Evolutionary conservation across 2,888 invertebrate species (phyloP).

Genomic region (Lochmaea capreae): DNA sequence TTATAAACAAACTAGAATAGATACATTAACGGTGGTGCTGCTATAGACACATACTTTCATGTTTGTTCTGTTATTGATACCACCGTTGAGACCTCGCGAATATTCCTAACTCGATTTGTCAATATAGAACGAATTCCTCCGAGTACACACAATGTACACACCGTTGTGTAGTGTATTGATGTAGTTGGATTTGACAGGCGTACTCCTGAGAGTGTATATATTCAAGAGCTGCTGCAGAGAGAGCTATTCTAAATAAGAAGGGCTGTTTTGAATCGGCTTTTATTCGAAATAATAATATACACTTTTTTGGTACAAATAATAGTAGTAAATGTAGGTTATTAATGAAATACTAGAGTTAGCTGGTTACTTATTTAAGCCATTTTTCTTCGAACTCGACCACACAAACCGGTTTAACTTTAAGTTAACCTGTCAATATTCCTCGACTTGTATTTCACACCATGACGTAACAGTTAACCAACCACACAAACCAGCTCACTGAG

Average conservation of each 20-base stretch:
- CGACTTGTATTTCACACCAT: too few relatives aligned
- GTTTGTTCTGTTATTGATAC: slow-evolving; percentile 25
- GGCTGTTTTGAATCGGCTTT: too few relatives aligned
- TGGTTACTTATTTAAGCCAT: too few relatives aligned
- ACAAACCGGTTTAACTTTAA: too few relatives aligned
- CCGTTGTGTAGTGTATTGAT: slow-evolving; percentile 26
- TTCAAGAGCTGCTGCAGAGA: slow-evolving; percentile 8
- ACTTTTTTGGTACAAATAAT: too few relatives aligned
- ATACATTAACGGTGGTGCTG: neutral
- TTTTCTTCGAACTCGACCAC: too few relatives aligned
- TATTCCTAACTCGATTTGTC: slow-evolving; percentile 28
- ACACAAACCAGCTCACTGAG: too few relatives aligned
- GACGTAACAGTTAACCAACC: too few relatives aligned
- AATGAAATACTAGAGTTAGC: too few relatives aligned
- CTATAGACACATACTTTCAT: slow-evolving; percentile 20
- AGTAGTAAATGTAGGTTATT: too few relatives aligned
- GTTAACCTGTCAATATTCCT: too few relatives aligned
- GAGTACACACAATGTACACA: slow-evolving; percentile 17
- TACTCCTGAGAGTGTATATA: slow-evolving; percentile 28
- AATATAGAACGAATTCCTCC: slow-evolving; percentile 16
- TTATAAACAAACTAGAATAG: neutral
- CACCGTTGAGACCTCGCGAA: slow-evolving; percentile 8
- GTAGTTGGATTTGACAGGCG: slow-evolving; percentile 35
- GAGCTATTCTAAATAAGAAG: slow-evolving; percentile 6
- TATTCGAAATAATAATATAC: too few relatives aligned